Base-by-base conservation (phyloP, 2,113 vertebrate genomes). In the Petroica traversi region DNA sequence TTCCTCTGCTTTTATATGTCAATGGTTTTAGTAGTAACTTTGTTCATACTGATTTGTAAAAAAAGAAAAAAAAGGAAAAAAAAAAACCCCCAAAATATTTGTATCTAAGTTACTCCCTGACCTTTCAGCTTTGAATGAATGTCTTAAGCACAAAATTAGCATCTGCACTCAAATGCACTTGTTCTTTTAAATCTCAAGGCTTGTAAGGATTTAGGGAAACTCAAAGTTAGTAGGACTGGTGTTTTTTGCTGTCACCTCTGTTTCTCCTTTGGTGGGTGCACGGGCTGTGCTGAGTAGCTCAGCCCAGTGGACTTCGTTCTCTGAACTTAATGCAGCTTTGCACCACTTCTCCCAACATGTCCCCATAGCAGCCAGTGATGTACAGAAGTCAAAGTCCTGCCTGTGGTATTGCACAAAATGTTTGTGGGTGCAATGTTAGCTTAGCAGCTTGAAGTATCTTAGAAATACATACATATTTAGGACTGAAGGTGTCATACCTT, bases 381-480 rank as follows among this genome's bases (percentile, higher is more conserved):
- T 79, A 77, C 89, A 88, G 88, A 76, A 95, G 72, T 92, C 78
- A 68, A 95, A 92, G 93, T 95, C 89, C 62, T 92, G 28, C 79
- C 78, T 71, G 85, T 92, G 86, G 82, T 95, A 77, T 73, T 92
- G 89, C 88, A 89, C 88, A 88, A 90, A 85, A 23, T 20, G 24
- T 94, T 92, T 19, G 22, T 91, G 84, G n/a, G 43, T 83, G 67
- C 72, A 74, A 79, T 63, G 88, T 85, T 79, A 83, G 85, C 75
- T 92, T 92, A 90, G 85, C 75, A 92, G 91, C 84, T 68, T 49
- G 26, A 91, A 67, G 73, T 92, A 69, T 51, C 62, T 28, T 75
- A 76, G 88, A 94, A 93, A 54, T 66, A 55, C 0, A 3, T 55
- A 40, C 2, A 5, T 69, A 34, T 85, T 66, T 46, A 91, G 85